Conservation (phyloP, 2,113 vertebrate genomes). For the Rousettus leschenaultii region DNA sequence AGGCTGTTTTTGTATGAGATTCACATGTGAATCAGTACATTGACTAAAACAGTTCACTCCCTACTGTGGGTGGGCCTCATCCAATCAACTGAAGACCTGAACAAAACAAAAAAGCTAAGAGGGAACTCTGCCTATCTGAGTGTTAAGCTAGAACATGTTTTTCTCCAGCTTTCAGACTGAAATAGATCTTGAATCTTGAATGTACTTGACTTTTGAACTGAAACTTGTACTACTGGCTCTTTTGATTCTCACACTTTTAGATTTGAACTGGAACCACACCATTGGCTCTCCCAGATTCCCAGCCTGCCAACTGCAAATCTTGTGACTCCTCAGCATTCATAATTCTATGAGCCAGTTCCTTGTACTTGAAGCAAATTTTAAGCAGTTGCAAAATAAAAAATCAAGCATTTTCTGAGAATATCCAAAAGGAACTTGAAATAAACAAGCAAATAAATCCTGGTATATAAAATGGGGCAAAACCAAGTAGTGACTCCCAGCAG, state of each 20-base stretch:
- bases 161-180: background rate
- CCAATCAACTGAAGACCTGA: background rate
- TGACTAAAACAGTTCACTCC: background rate
- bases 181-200: background rate
- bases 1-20: background rate
- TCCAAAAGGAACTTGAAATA: background rate
- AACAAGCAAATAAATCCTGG: background rate
- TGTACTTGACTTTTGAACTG: background rate
- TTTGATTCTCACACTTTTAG: background rate
- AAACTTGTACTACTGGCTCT: background rate
- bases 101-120: background rate
- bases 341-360: background rate
- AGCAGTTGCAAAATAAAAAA: background rate
- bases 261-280: background rate
- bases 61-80: background rate
- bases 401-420: background rate
- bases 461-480: background rate
- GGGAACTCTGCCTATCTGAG: background rate
- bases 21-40: background rate
- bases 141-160: background rate
- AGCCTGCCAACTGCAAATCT: background rate
- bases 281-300: background rate
- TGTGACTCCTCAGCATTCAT: background rate
- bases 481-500: background rate
- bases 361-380: background rate